Percentiles rank a stretch among this genome's conserved stretches.
Evolutionary conservation across 2,113 vertebrate species (phyloP).

Genomic region (Empidonax traillii): DNA sequence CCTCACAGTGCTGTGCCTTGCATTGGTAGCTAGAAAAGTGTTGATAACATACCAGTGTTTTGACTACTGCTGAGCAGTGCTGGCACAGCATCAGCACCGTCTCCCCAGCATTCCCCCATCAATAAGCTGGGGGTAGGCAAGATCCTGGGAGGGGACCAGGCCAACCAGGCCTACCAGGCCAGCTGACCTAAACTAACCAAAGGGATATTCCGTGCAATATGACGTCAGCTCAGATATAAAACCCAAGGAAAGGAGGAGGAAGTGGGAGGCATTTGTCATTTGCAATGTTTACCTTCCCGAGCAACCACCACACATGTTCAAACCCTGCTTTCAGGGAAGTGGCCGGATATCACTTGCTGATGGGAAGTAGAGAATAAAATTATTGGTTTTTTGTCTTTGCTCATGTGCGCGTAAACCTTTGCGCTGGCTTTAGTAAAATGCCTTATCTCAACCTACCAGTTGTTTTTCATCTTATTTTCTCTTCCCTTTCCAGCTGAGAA

Average conservation of each 20-base stretch:
- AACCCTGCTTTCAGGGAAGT: not conserved
- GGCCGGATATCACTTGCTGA: not conserved
- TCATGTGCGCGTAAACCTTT: not conserved
- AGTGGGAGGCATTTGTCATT: accelerated
- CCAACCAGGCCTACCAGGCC: too few relatives aligned
- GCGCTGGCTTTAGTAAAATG: not conserved
- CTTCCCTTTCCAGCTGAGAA: accelerated
- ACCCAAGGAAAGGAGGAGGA: not conserved
- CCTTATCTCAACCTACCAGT: accelerated
- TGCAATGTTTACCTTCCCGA: not conserved
- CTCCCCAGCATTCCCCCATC: not conserved
- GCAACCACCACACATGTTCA: accelerated
- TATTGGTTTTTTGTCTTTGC: not conserved
- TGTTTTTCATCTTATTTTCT: not conserved
- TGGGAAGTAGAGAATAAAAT: not conserved
- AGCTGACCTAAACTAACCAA: not conserved
- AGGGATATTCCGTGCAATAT: not conserved
- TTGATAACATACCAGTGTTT: not conserved
- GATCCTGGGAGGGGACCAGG: not conserved
- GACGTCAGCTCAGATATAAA: accelerated
- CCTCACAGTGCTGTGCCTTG: not conserved
- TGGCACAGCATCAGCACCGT: not conserved
- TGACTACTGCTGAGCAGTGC: not conserved
- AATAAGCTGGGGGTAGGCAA: not conserved
- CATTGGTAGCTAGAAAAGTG: not conserved